Evolutionary conservation across 2,888 invertebrate species (phyloP).

Genomic region (Pandemis cinnamomeana): DNA sequence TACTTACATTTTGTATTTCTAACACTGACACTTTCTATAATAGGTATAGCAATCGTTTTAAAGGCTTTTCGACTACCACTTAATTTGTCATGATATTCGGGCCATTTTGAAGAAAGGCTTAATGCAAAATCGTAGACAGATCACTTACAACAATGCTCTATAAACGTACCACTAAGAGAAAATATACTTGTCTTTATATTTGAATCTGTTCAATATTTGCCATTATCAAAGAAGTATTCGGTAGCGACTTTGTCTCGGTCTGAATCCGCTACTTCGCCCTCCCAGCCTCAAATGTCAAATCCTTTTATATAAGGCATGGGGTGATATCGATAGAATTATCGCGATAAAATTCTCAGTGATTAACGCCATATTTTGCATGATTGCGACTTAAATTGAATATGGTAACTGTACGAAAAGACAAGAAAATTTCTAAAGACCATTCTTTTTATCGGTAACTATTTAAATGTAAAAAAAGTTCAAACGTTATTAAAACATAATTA

Average conservation of each 20-base stretch:
- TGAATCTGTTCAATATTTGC: constrained; percentile 71
- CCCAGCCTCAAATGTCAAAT: constrained; percentile 78
- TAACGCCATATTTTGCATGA: too few species aligned
- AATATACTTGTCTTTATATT: constrained; percentile 53
- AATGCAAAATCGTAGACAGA: constrained; percentile 32
- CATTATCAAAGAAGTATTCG: constrained; percentile 69
- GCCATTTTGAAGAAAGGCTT: constrained; percentile 10
- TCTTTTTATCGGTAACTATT: too few species aligned
- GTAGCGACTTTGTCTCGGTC: constrained; percentile 73
- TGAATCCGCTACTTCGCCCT: constrained; percentile 78
- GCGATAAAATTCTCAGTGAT: too few species aligned
- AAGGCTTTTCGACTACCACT: background rate
- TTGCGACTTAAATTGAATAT: too few species aligned
- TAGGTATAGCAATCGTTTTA: background rate
- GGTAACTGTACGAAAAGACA: too few species aligned
- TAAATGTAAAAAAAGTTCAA: too few species aligned
- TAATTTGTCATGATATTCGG: background rate
- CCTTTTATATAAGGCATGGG: constrained; percentile 75
- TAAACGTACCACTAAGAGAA: constrained; percentile 22
- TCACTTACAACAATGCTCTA: constrained; percentile 32
- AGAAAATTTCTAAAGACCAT: too few species aligned
- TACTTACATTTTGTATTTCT: too few species aligned
- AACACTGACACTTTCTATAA: too few species aligned
- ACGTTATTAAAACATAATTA: too few species aligned
- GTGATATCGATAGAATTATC: constrained; percentile 47